Conservation (phyloP, 1,140 invertebrate species). For the Archivesica marissinica region DNA sequence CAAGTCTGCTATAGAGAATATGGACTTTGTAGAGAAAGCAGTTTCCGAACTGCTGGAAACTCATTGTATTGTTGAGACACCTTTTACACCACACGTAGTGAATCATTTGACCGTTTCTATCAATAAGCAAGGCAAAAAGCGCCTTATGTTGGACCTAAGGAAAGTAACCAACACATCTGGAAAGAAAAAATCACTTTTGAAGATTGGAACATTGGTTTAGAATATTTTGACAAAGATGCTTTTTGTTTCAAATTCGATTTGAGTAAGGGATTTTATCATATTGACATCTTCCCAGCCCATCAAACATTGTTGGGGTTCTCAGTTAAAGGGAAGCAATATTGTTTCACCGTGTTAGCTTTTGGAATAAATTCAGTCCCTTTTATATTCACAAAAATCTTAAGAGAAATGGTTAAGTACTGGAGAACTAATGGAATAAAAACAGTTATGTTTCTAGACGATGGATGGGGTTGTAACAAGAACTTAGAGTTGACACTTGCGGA, state of each 20-base stretch:
- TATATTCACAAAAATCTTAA: too few relatives aligned
- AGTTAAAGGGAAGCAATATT: too few relatives aligned
- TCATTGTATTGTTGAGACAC: slow-evolving; percentile 22
- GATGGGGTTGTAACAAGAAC: too few relatives aligned
- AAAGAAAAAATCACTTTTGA: slow-evolving; percentile 37
- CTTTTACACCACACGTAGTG: background rate
- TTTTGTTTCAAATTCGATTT: slow-evolving; percentile 41
- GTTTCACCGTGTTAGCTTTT: too few relatives aligned
- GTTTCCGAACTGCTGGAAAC: background rate
- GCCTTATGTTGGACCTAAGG: slow-evolving; percentile 21
- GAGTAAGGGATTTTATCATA: background rate
- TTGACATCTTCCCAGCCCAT: too few relatives aligned
- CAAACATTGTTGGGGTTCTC: too few relatives aligned
- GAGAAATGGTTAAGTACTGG: too few relatives aligned
- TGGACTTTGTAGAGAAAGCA: slow-evolving; percentile 20
- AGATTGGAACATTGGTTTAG: slow-evolving; percentile 4
- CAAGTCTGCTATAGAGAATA: background rate
- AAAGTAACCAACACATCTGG: slow-evolving; percentile 37
- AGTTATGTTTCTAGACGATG: too few relatives aligned
- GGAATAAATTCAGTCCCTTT: too few relatives aligned
- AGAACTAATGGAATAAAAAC: too few relatives aligned
- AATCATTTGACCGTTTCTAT: slow-evolving; percentile 19
- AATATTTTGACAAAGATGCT: background rate
- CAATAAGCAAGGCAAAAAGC: slow-evolving; percentile 34
- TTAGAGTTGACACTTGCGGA: background rate